Base-by-base conservation (phyloP, 2,797 vertebrate genomes). In the Mormyrus proboscirostris region DNA sequence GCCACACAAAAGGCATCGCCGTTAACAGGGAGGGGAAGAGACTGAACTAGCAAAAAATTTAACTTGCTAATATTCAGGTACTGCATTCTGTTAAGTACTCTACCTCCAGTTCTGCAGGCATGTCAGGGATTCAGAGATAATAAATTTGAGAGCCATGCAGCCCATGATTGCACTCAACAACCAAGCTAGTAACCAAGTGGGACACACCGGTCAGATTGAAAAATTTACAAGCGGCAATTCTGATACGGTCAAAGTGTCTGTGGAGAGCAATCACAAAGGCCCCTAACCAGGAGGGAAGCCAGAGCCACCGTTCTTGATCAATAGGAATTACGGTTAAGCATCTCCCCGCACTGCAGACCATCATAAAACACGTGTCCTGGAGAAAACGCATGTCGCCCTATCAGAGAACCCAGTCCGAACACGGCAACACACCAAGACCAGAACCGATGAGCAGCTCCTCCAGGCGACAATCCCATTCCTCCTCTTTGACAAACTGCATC, bases 311-410 rank as follows among this genome's bases (percentile, higher is more conserved):
- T 88, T 59, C 33, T 69, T 51, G 76, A 88, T 88, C 89, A 84
- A 88, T 90, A 65, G 86, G 73, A 83, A 84, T 88, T 88, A 90
- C 16, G 84, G 53, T 38, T n/a, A 19, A 53, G 29, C 38, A 19
- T 9, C 10, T 33, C 25, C 49, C 47, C 5, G 1, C 10, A n/a
- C 89, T 53, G 25, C 5, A 55, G 22, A 49, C 3, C 44, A 76
- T 57, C 55, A 33, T 53, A 83, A 57, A 69, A 82, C 73, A 82
- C 50, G 4, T 82, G 69, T 8, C 16, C 2, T 2, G 41, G 16
- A 16, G 7, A 69, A 49, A 86, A 57, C 19, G 33, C 53, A 87
- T 16, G 29, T 50, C 0, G 14, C 41, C 85, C 85, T 44, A 51
- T 57, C 25, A 87, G 85, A 87, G 55, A 16, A 33, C 4, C 19